Conservation (phyloP, 2,797 vertebrate genomes). For the Sebastes steindachneri region DNA sequence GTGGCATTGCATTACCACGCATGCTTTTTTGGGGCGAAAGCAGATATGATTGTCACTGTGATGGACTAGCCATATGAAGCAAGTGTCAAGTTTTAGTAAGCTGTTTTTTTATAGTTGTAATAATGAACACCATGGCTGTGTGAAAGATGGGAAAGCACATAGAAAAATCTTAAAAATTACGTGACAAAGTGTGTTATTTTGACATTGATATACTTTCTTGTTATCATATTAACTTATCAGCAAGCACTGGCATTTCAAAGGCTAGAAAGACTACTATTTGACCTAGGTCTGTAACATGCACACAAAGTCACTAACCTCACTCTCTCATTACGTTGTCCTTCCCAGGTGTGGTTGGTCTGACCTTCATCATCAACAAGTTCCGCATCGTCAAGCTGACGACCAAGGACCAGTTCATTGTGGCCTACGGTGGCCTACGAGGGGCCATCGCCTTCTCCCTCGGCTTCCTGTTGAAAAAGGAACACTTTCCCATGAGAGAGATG, state of each 20-base stretch:
- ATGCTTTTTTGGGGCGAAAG: background rate
- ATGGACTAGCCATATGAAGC: background rate
- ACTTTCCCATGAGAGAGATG: conserved; percentile 88
- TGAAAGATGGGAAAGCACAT: background rate
- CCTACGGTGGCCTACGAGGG: conserved; percentile 95
- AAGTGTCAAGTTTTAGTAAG: background rate
- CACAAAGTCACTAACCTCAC: background rate
- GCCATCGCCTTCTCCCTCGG: conserved; percentile 97
- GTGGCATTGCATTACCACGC: background rate
- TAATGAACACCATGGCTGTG: background rate
- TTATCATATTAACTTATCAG: background rate
- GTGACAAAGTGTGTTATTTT: background rate
- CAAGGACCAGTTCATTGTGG: conserved; percentile 98
- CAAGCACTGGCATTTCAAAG: background rate
- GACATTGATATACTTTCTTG: background rate
- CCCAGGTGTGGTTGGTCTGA: conserved; percentile 92
- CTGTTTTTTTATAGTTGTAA: background rate
- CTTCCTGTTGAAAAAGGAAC: conserved; percentile 85
- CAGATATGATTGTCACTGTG: background rate
- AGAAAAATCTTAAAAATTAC: background rate
- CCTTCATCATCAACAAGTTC: conserved; percentile 96
- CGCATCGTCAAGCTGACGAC: conserved; percentile 96
- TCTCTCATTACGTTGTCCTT: background rate
- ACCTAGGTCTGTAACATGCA: background rate
- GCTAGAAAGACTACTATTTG: background rate